A percentile compares a stretch with the other conserved stretches of the same genome.
These are phyloP conservation scores for Sebastes schlegelii DNA, from an alignment of 2,113 vertebrate species.

Conservation along the genomic window DNA sequence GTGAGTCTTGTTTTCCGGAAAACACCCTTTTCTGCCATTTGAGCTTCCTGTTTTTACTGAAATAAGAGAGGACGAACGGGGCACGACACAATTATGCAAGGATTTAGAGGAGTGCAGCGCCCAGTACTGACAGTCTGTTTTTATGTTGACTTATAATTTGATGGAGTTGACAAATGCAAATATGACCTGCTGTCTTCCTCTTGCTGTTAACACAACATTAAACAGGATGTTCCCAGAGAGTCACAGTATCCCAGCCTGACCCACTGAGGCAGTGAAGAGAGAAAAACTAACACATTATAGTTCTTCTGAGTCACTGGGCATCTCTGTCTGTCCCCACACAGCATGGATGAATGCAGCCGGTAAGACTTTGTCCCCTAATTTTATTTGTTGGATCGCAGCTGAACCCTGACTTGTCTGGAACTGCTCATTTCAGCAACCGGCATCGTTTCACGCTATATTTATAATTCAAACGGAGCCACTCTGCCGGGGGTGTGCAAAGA, in stretches of 20 bases:
- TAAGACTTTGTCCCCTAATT: conserved; percentile 58
- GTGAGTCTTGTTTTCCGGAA: conserved; percentile 40
- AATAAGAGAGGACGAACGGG: conserved; percentile 50
- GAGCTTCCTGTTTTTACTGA: conserved; percentile 60
- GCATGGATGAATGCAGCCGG: conserved; percentile 53
- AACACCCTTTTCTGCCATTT: conserved; percentile 53
- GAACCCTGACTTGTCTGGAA: conserved; percentile 62
- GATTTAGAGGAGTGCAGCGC: conserved; percentile 21
- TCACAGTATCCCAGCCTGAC: conserved; percentile 47
- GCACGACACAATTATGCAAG: conserved; percentile 13
- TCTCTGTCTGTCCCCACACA: conserved; percentile 53
- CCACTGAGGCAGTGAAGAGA: conserved; percentile 46
- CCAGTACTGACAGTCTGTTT: conserved; percentile 21
- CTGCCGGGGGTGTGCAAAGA: conserved; percentile 7
- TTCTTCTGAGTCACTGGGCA: conserved; percentile 69
- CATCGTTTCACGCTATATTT: conserved; percentile 58
- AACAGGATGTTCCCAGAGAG: conserved; percentile 49
- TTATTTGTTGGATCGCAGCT: conserved; percentile 68
- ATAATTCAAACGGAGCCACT: conserved; percentile 57
- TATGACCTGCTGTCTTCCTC: conserved; percentile 47
- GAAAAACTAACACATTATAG: conserved; percentile 42
- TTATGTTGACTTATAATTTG: conserved; percentile 44
- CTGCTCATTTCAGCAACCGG: conserved; percentile 52
- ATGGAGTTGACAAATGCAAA: conserved; percentile 52
- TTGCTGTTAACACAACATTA: conserved; percentile 62